These are phyloP conservation scores for Antheraea yamamai DNA, from an alignment of 2,888 invertebrate genomes.

Conservation along the genomic window DNA sequence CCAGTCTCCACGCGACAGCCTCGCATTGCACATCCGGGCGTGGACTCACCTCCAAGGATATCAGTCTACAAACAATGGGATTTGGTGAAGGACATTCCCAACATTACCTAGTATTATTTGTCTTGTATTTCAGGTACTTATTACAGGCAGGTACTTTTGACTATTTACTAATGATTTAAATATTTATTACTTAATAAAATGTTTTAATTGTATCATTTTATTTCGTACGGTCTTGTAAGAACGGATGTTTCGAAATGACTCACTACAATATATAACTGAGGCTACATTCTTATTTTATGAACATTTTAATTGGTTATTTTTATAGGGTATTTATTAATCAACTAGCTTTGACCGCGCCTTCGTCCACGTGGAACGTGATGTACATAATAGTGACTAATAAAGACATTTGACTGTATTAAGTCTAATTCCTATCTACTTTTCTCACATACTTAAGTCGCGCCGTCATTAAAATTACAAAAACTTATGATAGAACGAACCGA, in stretches of 20 bases:
- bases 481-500: no score
- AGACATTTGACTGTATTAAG: no score
- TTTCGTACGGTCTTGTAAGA: neutral
- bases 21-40: constrained; percentile 88
- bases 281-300: neutral
- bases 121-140: neutral
- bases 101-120: neutral
- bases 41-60: constrained; percentile 77
- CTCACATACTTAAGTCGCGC: no score
- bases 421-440: no score
- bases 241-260: neutral
- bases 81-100: neutral
- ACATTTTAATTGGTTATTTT: neutral
- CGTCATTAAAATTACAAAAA: no score
- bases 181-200: neutral
- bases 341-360: no score
- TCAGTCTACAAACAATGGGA: constrained; percentile 49
- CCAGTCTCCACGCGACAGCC: constrained; percentile 92
- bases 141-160: neutral
- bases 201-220: neutral
- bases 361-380: no score
- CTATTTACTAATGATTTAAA: neutral
- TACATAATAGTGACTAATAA: no score
- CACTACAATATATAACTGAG: neutral
- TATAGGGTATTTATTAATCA: no score